These are phyloP conservation scores for Drosophila lutescens DNA, from an alignment of 2,888 invertebrate genomes.

Conservation along the genomic window DNA sequence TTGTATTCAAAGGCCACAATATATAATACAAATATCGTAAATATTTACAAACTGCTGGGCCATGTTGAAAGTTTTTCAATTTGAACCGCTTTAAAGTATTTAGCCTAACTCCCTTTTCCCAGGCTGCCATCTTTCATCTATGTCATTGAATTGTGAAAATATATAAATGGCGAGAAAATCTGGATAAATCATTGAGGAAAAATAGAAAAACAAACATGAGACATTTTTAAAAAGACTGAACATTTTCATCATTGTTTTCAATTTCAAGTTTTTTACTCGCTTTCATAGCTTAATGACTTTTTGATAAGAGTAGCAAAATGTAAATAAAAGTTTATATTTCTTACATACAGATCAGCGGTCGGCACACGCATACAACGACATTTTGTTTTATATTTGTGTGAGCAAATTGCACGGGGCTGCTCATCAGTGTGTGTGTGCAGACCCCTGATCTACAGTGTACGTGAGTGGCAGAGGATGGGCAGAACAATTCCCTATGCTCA, in stretches of 20 bases:
- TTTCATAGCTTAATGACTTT: slow-evolving; percentile 14
- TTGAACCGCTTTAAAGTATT: slow-evolving; percentile 74
- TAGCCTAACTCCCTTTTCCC: slow-evolving; percentile 28
- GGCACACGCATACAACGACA: too few species aligned
- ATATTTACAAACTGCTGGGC: slow-evolving; percentile 38
- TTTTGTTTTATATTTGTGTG: too few species aligned
- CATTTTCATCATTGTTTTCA: slow-evolving; percentile 25
- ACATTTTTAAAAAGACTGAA: slow-evolving; percentile 23
- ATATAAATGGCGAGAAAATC: slow-evolving; percentile 21
- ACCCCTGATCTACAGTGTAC: too few species aligned
- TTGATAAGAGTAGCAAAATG: slow-evolving; percentile 12
- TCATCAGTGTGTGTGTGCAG: too few species aligned
- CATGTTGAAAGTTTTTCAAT: slow-evolving; percentile 77
- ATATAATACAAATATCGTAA: slow-evolving; percentile 34
- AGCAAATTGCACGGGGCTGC: too few species aligned
- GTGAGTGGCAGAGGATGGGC: too few species aligned
- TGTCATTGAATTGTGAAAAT: slow-evolving; percentile 30
- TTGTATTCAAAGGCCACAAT: slow-evolving; percentile 50
- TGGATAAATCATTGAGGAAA: slow-evolving; percentile 17
- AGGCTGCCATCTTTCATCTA: slow-evolving; percentile 16
- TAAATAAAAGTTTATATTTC: not conserved
- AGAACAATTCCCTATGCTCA: too few species aligned
- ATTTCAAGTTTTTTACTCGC: not conserved
- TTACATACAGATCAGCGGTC: too few species aligned
- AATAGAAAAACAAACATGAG: slow-evolving; percentile 7